phyloP scores from a whole-genome alignment of 2,797 vertebrate genomes.

The Aeoliscus strigatus region DNA sequence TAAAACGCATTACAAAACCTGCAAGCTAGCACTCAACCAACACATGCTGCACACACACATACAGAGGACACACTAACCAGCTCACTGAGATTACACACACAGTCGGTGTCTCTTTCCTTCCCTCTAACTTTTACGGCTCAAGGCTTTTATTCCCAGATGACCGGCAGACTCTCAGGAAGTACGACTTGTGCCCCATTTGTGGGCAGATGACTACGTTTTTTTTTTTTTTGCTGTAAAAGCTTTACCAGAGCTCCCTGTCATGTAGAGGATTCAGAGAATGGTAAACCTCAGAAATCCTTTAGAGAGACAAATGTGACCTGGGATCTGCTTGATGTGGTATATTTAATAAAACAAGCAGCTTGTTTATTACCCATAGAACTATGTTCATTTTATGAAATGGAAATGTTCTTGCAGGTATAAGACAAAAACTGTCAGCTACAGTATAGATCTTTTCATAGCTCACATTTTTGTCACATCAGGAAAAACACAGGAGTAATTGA shows the following conservation, averaged over 20 bases:
- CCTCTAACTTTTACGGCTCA: constrained; percentile 37
- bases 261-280: constrained; percentile 27
- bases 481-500: too few relatives aligned
- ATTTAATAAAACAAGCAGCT: too few relatives aligned
- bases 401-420: too few relatives aligned
- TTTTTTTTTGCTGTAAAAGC: constrained; percentile 72
- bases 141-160: constrained; percentile 52
- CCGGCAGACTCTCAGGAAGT: constrained; percentile 51
- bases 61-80: constrained; percentile 3
- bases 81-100: constrained; percentile 4
- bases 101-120: constrained; percentile 11
- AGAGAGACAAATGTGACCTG: constrained; percentile 16
- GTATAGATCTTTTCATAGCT: too few relatives aligned
- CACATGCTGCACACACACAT: constrained; percentile 11
- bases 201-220: constrained; percentile 36
- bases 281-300: constrained; percentile 28
- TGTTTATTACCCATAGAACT: too few relatives aligned
- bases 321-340: not conserved
- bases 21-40: constrained; percentile 47
- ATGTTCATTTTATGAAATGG: too few relatives aligned
- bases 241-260: constrained; percentile 39
- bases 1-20: constrained; percentile 55
- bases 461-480: too few relatives aligned
- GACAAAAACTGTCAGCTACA: too few relatives aligned
- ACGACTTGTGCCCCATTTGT: constrained; percentile 49